Evolutionary conservation across 2,797 vertebrate species (phyloP), one percentile per base, ranked within the genome.

Genomic region (Syncerus caffer): DNA sequence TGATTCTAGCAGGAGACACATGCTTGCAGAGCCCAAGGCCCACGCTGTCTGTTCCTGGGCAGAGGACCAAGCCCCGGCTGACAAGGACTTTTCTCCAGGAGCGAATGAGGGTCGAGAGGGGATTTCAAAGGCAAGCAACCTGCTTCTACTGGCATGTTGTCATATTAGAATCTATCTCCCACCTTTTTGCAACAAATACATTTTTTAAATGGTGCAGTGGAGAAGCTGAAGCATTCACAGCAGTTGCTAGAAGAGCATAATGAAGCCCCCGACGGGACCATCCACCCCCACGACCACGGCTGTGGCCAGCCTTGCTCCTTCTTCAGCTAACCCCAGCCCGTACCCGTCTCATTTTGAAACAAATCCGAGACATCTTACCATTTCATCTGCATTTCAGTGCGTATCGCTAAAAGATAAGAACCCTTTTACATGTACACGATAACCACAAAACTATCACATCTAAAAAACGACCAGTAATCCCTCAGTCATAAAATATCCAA

Each of bases 61-160:
- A 31, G 8, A 58, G 3, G 9, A n/a, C 42, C 62, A 34, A 53
- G 31, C 15, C 0, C n/a, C 1, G 4, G 34, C 21, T 13, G 2
- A 6, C 0, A n/a, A 31, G 12, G 55, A 47, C 11, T 88, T 47
- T 90, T 88, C 53, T 85, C 53, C 55, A 34, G n/a, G n/a, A 27
- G 13, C 9, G 0, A 34, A 27, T 3, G 27, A 93, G 17, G 58
- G 82, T 50, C 1, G 0, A 86, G 45, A 47, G 34, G 84, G 51
- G 27, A 78, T 84, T 50, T 89, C 31, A 58, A 34, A 74, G 7
- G 80, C 21, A 51, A 31, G 16, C 50, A 42, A 71, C 23, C 93
- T 76, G 51, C 50, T 42, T 80, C 3, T 45, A 80, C 6, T 42
- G 23, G 47, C 13, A 38, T 11, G 38, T 15, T 76, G 17, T 67